Base-by-base conservation (phyloP, 2,113 vertebrate species). In the Ptychochromis oligacanthus region DNA sequence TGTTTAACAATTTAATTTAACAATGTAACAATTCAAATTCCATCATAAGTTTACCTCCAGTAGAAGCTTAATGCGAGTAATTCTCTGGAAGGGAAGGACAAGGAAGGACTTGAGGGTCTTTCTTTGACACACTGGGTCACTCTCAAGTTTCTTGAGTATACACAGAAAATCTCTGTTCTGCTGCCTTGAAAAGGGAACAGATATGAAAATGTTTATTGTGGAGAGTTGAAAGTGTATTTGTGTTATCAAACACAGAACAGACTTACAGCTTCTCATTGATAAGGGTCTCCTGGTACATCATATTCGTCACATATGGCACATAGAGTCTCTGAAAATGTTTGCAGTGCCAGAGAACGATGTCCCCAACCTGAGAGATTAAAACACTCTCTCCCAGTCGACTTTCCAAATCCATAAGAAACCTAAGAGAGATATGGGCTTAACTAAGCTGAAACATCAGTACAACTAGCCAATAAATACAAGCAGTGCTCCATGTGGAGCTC, bases 41-140 rank as follows among this genome's bases (percentile, higher is more conserved):
- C 1, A 46, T 15, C 10, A 54, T 36, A 36, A 1, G 9, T 24
- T 2, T 64, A 96, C 96, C 96, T 96, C 93, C 28, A 97, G 88
- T 18, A 97, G 77, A 70, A 97, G 96, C 81, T 93, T 95, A 4
- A 96, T 80, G 14, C 96, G 94, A 54, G 96, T 96, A 46, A 97
- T 95, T 77, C 95, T 95, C 91, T 97, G 96, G 82, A 97, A 97
- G 3, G 96, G 96, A 34, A 97, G 94, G 14, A 96, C 92, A 11
- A 97, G 91, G 91, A 97, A 97, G 1, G 96, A 96, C 89, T 96
- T 96, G 2, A 97, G 94, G 28, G 70, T 90, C 78, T 93, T 96
- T 86, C 95, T 94, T 60, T 96, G 95, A 90, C 96, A 97, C 34
- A 94, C 74, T 0, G 94, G 91, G 36, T 95, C 87, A 24, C 87